A percentile compares a stretch with the other conserved stretches of the same genome.
phyloP scores from a whole-genome alignment of 1,140 invertebrate species.

The Caenorhabditis elegans region WBcel235 BX284605.5:20801501-20802000 shows the following conservation, averaged over 20 bases:
- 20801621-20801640: conserved; percentile 86
- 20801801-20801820: conserved; percentile 70
- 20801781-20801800: neutral
- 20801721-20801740: conserved; percentile 87
- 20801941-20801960: conserved; percentile 73
- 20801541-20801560: conserved; percentile 82
- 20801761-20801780: conserved; percentile 46
- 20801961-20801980: conserved; percentile 83
- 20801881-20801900: conserved; percentile 78
- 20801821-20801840: conserved; percentile 73
- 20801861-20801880: conserved; percentile 91
- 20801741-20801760: conserved; percentile 76
- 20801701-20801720: conserved; percentile 88
- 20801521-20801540: conserved; percentile 85
- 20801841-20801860: conserved; percentile 92
- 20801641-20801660: conserved; percentile 85
- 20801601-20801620: conserved; percentile 74
- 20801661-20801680: conserved; percentile 90
- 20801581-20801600: conserved; percentile 85
- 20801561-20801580: conserved; percentile 79
- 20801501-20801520: conserved; percentile 76
- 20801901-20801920: conserved; percentile 76
- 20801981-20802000: conserved; percentile 87
- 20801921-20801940: too few species aligned
- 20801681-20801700: conserved; percentile 97